These are phyloP conservation scores for Sesia apiformis DNA, from an alignment of 2,888 invertebrate genomes.

Conservation along the genomic window DNA sequence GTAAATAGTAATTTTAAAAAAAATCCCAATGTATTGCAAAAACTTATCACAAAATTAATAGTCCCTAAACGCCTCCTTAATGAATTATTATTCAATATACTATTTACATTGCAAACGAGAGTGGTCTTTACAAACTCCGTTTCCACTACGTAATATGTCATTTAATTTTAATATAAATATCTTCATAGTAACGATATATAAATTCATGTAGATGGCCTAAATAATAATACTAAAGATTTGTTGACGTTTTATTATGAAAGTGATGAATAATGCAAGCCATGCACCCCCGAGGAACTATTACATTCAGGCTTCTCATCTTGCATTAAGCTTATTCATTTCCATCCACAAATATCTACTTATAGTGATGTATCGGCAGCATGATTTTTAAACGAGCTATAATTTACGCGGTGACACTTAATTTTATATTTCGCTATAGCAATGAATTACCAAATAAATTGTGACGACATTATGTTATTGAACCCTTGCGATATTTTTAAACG, in stretches of 20 bases:
- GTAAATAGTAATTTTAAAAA: conserved; percentile 32
- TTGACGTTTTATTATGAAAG: not conserved
- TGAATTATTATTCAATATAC: conserved; percentile 41
- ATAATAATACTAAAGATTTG: conserved; percentile 47
- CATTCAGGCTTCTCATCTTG: not conserved
- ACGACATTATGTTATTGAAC: conserved; percentile 7
- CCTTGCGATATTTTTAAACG: conserved; percentile 51
- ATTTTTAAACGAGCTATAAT: conserved; percentile 45
- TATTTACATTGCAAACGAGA: conserved; percentile 69
- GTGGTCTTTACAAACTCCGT: conserved; percentile 48
- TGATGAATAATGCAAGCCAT: not conserved
- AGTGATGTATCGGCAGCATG: conserved; percentile 31
- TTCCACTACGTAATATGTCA: conserved; percentile 66
- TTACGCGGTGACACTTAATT: conserved; percentile 39
- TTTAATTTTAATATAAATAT: conserved; percentile 57
- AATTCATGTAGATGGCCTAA: conserved; percentile 65
- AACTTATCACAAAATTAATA: conserved; percentile 54
- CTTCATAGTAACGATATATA: conserved; percentile 50
- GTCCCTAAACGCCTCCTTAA: conserved; percentile 36
- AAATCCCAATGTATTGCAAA: conserved; percentile 50
- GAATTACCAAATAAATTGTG: not conserved
- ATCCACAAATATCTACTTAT: not conserved
- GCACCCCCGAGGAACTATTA: not conserved
- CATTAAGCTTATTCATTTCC: not conserved
- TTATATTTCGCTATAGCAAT: not conserved